phyloP scores from a whole-genome alignment of 2,888 invertebrate genomes.

The Tubulanus polymorphus region DNA sequence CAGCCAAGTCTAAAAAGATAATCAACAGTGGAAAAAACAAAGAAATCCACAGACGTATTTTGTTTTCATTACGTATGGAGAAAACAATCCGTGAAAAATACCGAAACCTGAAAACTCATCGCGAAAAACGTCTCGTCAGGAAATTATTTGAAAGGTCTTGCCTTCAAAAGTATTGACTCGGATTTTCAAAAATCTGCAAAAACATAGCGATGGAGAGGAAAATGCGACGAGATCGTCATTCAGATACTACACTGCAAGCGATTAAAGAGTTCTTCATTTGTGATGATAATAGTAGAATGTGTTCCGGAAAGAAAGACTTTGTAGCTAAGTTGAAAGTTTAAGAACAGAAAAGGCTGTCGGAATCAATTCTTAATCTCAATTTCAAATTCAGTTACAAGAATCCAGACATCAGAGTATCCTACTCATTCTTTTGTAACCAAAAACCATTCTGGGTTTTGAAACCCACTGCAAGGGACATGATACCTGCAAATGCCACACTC shows the following conservation, averaged over 20 bases:
- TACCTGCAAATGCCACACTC: conserved; percentile 20
- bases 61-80: not conserved
- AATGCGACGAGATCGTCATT: not conserved
- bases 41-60: not conserved
- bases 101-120: not conserved
- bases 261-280: not conserved
- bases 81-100: not conserved
- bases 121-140: not conserved
- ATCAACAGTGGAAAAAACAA: not conserved
- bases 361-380: conserved; percentile 19
- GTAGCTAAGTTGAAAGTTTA: conserved; percentile 13
- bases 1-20: not conserved
- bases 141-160: not conserved
- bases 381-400: conserved; percentile 16
- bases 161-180: not conserved
- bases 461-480: conserved; percentile 19
- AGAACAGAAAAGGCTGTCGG: conserved; percentile 20
- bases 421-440: conserved; percentile 18
- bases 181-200: not conserved
- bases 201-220: not conserved
- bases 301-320: conserved; percentile 18
- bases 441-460: conserved; percentile 20
- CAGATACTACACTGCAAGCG: not conserved
- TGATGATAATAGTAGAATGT: conserved; percentile 16
- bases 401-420: conserved; percentile 16